A percentile compares a stretch with the other conserved stretches of the same genome.
phyloP scores from a whole-genome alignment of 2,888 invertebrate species.

The Drosophila mettleri region DNA sequence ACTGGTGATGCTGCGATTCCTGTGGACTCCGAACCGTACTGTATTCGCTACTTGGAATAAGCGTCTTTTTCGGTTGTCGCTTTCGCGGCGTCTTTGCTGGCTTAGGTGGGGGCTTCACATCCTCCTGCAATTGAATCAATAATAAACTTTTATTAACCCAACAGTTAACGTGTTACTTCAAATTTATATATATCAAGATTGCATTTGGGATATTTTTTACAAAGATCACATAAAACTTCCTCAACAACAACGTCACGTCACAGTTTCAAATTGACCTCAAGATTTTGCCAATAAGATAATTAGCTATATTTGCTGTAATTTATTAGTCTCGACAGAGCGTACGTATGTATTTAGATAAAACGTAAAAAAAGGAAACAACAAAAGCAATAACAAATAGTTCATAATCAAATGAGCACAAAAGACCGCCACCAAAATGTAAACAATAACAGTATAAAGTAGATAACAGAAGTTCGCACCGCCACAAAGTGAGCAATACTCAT shows the following conservation, averaged over 20 bases:
- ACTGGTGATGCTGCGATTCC: conserved; percentile 75
- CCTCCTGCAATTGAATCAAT: conserved; percentile 75
- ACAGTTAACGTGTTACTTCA: conserved; percentile 15
- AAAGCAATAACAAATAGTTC: conserved; percentile 15
- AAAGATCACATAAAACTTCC: conserved; percentile 68
- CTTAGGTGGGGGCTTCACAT: conserved; percentile 78
- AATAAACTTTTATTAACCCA: conserved; percentile 23
- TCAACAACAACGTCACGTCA: conserved; percentile 79
- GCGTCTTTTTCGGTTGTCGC: conserved; percentile 84
- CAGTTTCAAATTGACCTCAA: conserved; percentile 82
- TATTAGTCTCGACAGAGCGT: conserved; percentile 20
- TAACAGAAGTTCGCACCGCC: conserved; percentile 23
- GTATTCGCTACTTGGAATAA: conserved; percentile 80
- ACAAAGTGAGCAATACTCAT: conserved; percentile 11
- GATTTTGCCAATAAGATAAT: conserved; percentile 38
- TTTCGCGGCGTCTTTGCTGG: conserved; percentile 83
- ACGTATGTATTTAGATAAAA: conserved; percentile 41
- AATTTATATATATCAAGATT: conserved; percentile 14
- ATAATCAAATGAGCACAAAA: conserved; percentile 28
- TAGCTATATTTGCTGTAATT: conserved; percentile 33
- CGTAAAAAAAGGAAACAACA: conserved; percentile 1
- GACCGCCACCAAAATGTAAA: conserved; percentile 31
- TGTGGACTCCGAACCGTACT: conserved; percentile 80
- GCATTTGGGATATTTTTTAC: conserved; percentile 32
- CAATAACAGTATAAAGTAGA: conserved; percentile 8